A percentile compares a stretch with the other conserved stretches of the same genome.
phyloP scores from a whole-genome alignment of 1,140 invertebrate genomes.

The Bathynomus jamesi region DNA sequence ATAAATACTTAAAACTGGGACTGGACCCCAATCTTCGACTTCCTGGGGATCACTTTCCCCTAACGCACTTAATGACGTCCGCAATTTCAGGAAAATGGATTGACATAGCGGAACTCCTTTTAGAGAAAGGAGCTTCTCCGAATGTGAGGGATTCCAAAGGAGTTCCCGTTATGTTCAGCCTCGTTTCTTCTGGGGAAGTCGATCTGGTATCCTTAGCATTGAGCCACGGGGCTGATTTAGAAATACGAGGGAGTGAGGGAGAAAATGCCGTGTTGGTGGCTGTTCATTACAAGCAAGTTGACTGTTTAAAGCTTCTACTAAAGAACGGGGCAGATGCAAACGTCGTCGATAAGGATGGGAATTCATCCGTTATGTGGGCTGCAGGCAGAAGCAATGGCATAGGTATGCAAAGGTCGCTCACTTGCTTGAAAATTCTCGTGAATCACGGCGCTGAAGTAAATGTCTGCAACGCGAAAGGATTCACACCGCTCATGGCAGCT shows the following conservation, averaged over 20 bases:
- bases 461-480: conserved; percentile 19
- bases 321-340: conserved; percentile 23
- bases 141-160: conserved; percentile 20
- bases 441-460: conserved; percentile 21
- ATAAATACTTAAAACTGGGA: conserved; percentile 11
- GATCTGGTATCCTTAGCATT: conserved; percentile 23
- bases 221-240: conserved; percentile 23
- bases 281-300: conserved; percentile 30
- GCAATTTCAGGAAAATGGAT: conserved; percentile 24
- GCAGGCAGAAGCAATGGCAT: conserved; percentile 33
- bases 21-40: conserved; percentile 19
- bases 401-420: conserved; percentile 25
- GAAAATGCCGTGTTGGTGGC: conserved; percentile 26
- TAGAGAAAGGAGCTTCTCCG: conserved; percentile 20
- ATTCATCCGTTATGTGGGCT: conserved; percentile 32
- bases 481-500: conserved; percentile 31
- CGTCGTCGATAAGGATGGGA: conserved; percentile 16
- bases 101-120: conserved; percentile 17
- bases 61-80: conserved; percentile 17
- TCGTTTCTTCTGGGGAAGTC: conserved; percentile 13
- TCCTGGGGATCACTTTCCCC: conserved; percentile 15
- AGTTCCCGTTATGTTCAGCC: conserved; percentile 15
- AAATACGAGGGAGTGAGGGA: conserved; percentile 14
- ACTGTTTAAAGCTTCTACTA: conserved; percentile 22
- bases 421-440: conserved; percentile 16